Conservation (phyloP, 2,888 invertebrate species). For the Polymixis flavicincta region DNA sequence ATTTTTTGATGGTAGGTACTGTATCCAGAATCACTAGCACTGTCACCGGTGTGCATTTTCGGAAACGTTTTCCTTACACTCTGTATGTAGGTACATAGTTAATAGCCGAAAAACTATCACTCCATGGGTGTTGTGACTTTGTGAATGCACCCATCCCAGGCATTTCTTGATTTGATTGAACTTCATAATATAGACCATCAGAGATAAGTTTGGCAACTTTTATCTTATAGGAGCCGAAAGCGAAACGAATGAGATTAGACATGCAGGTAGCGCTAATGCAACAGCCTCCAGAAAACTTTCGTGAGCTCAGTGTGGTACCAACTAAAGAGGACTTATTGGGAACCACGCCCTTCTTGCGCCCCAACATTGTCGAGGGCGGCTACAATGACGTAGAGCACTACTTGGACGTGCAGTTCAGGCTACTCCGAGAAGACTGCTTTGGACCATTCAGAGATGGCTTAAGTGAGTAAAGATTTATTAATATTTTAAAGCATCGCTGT, state of each 20-base stretch:
- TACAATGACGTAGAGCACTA: conserved; percentile 93
- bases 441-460: conserved; percentile 93
- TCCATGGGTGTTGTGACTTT: background rate
- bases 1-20: too few relatives aligned
- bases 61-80: too few relatives aligned
- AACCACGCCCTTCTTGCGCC: conserved; percentile 77
- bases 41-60: too few relatives aligned
- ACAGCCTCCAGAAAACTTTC: conserved; percentile 80
- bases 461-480: conserved; percentile 71
- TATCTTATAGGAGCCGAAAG: conserved; percentile 27
- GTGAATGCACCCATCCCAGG: background rate
- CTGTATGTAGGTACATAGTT: too few relatives aligned
- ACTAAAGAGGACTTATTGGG: conserved; percentile 77
- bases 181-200: background rate
- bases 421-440: conserved; percentile 95
- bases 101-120: background rate
- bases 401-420: conserved; percentile 94
- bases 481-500: background rate
- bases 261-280: conserved; percentile 47
- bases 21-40: too few relatives aligned
- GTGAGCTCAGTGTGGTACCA: conserved; percentile 79
- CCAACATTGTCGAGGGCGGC: conserved; percentile 91
- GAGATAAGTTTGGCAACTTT: background rate
- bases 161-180: background rate
- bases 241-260: conserved; percentile 4